A percentile compares a stretch with the other conserved stretches of the same genome.
Evolutionary conservation across 2,113 vertebrate genomes (phyloP).

Genomic region (Sigmodon hispidus): DNA sequence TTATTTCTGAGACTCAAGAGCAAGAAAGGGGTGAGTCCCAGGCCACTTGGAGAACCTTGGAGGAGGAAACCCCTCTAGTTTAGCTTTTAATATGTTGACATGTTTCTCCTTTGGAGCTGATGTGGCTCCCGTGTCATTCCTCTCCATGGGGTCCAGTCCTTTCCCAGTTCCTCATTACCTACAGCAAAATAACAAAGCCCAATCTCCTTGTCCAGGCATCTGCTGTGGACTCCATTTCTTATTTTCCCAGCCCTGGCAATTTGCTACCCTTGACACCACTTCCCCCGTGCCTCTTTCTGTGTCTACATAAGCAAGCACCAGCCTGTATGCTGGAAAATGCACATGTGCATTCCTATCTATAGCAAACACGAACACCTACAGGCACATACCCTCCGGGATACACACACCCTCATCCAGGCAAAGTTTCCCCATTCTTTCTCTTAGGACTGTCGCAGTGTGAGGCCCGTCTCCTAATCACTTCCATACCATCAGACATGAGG

Average conservation of each 20-base stretch:
- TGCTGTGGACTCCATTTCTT: background rate
- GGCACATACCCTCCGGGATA: background rate
- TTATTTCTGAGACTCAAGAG: background rate
- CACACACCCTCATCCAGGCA: background rate
- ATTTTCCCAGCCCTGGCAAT: background rate
- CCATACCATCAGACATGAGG: conserved; percentile 78
- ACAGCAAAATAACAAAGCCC: background rate
- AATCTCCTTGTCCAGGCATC: background rate
- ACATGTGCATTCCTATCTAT: background rate
- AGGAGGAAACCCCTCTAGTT: background rate
- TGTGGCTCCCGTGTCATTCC: background rate
- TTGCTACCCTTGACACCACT: background rate
- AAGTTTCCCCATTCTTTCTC: background rate
- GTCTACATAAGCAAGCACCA: too few relatives aligned
- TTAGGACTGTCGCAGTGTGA: background rate
- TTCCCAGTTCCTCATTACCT: background rate
- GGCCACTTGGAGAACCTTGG: background rate
- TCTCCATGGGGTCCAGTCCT: background rate
- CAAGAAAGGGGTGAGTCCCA: background rate
- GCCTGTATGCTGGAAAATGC: background rate
- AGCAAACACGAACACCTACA: background rate
- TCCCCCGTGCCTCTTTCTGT: too few relatives aligned
- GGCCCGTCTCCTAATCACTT: background rate
- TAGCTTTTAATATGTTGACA: background rate
- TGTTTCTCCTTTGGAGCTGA: background rate